Evolutionary conservation across 2,888 invertebrate species (phyloP).

Genomic region (Yponomeuta malinellus): DNA sequence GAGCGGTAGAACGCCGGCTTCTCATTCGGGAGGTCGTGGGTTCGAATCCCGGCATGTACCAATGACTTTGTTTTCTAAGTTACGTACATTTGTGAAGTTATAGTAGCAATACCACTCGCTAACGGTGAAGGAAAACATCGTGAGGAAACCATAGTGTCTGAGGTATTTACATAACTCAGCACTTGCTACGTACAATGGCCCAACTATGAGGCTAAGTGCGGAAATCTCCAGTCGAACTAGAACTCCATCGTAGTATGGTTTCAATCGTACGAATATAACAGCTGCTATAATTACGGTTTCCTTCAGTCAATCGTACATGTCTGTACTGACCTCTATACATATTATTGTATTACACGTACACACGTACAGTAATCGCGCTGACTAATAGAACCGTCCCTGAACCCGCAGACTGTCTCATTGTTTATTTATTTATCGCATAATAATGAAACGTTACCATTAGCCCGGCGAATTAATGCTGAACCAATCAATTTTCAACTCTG

Average conservation of each 20-base stretch:
- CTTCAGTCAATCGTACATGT: neutral
- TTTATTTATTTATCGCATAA: slow-evolving; percentile 12
- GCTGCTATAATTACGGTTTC: neutral
- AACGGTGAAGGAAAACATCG: too few relatives aligned
- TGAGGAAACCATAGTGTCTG: too few relatives aligned
- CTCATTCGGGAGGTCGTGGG: too few relatives aligned
- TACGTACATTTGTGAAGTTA: too few relatives aligned
- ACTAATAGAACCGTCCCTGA: slow-evolving; percentile 6
- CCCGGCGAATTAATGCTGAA: neutral
- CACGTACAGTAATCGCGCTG: slow-evolving; percentile 3
- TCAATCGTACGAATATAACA: neutral
- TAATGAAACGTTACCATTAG: neutral
- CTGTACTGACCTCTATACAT: neutral
- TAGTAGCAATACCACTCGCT: too few relatives aligned
- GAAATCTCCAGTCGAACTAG: too few relatives aligned
- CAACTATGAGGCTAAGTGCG: too few relatives aligned
- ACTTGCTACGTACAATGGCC: too few relatives aligned
- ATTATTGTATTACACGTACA: neutral
- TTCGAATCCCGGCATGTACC: neutral
- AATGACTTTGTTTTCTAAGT: too few relatives aligned
- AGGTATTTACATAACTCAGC: too few relatives aligned
- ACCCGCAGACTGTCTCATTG: slow-evolving; percentile 14
- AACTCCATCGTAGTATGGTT: neutral
- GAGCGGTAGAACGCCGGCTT: too few relatives aligned
- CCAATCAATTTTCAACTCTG: neutral